Conservation (phyloP, 2,113 vertebrate species). For the Seriola rivoliana region DNA sequence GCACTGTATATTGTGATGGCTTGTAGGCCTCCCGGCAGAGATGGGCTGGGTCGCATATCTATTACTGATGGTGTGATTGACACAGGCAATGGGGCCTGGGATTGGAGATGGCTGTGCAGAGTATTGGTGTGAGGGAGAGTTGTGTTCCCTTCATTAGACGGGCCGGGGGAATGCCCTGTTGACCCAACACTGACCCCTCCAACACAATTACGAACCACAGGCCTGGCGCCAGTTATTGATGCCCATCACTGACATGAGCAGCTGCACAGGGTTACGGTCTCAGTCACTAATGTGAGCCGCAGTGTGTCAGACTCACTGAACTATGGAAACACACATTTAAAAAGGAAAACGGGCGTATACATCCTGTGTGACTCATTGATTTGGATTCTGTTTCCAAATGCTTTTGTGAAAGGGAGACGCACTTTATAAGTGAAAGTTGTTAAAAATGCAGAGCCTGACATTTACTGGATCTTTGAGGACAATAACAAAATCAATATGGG, state of each 20-base stretch:
- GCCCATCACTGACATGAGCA: constrained; percentile 77
- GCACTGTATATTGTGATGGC: constrained; percentile 35
- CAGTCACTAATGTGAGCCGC: constrained; percentile 68
- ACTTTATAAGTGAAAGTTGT: neutral
- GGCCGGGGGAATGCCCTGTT: constrained; percentile 80
- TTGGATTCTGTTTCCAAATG: constrained; percentile 19
- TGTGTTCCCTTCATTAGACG: constrained; percentile 84
- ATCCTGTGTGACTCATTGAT: constrained; percentile 37
- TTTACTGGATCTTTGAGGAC: neutral
- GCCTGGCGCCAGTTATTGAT: constrained; percentile 82
- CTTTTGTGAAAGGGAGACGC: constrained; percentile 10
- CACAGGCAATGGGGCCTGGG: constrained; percentile 83
- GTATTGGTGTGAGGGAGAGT: constrained; percentile 72
- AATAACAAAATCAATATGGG: neutral
- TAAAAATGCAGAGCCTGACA: neutral
- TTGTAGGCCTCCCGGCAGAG: constrained; percentile 44
- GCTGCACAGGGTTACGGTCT: constrained; percentile 69
- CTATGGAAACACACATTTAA: constrained; percentile 52
- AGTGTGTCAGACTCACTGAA: constrained; percentile 53
- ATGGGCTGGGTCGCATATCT: constrained; percentile 45
- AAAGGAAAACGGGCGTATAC: constrained; percentile 28
- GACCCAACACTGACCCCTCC: constrained; percentile 83
- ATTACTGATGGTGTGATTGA: constrained; percentile 79
- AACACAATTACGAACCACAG: constrained; percentile 83
- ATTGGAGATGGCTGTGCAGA: constrained; percentile 80